phyloP scores from a whole-genome alignment of 64 coral and sea anemone species.

The Montipora foliosa region DNA sequence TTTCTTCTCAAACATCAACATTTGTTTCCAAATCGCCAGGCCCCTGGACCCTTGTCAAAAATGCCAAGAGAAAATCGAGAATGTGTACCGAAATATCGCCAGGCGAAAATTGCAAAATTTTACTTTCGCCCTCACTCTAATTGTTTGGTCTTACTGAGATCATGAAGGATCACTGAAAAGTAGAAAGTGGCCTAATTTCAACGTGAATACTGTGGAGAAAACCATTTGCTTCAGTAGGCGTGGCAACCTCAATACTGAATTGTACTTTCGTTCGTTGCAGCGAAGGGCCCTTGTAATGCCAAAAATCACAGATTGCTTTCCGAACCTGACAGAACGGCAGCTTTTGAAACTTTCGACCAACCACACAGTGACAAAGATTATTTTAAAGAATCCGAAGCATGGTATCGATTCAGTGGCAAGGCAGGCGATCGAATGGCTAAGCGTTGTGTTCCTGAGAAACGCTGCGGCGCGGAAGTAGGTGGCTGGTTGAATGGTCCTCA shows the following conservation, averaged over 20 bases:
- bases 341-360: background rate
- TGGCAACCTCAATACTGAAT: background rate
- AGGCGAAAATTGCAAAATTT: no score
- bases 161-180: no score
- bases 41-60: no score
- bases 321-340: background rate
- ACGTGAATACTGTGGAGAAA: no score
- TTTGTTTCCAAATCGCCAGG: no score
- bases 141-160: no score
- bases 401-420: constrained; percentile 23
- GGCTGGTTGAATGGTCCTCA: background rate
- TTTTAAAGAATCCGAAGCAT: background rate
- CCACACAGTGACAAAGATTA: background rate
- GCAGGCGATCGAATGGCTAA: constrained; percentile 9
- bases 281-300: background rate
- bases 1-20: no score
- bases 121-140: no score
- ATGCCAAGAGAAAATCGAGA: no score
- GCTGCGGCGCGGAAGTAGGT: background rate
- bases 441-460: background rate
- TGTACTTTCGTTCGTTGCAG: background rate
- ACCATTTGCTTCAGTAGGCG: no score
- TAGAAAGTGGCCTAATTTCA: no score
- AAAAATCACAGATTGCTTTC: background rate
- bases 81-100: no score